phyloP scores from a whole-genome alignment of 2,113 vertebrate genomes.

The Pogona vitticeps region DNA sequence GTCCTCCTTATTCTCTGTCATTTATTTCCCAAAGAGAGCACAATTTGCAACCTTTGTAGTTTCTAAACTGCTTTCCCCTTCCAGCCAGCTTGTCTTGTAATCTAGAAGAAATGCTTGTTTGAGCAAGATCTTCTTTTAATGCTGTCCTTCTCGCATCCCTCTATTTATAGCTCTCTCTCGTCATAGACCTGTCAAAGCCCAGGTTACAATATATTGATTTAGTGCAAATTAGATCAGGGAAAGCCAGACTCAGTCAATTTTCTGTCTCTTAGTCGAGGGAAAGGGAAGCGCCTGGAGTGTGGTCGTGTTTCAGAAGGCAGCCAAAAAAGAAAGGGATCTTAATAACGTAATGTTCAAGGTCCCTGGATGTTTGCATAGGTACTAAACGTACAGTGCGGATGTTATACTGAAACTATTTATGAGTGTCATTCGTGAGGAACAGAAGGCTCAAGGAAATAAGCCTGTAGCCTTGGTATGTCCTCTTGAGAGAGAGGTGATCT shows the following conservation, averaged over 20 bases:
- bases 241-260: conserved; percentile 55
- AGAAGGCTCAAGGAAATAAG: conserved; percentile 42
- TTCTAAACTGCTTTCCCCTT: background rate
- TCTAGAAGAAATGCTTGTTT: conserved; percentile 33
- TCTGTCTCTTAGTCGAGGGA: conserved; percentile 51
- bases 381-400: conserved; percentile 12
- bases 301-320: conserved; percentile 44
- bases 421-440: conserved; percentile 50
- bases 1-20: background rate
- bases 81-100: background rate
- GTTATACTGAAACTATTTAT: conserved; percentile 48
- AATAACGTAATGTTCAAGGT: conserved; percentile 32
- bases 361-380: conserved; percentile 47
- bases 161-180: conserved; percentile 38
- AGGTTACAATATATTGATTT: conserved; percentile 64
- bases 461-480: conserved; percentile 60
- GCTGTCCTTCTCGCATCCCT: background rate
- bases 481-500: conserved; percentile 39
- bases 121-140: conserved; percentile 21
- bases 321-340: conserved; percentile 42
- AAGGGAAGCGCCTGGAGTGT: conserved; percentile 48
- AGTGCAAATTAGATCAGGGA: conserved; percentile 54
- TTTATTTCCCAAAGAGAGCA: background rate
- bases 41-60: conserved; percentile 8
- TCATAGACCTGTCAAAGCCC: conserved; percentile 41